These are phyloP conservation scores for Acronicta aceris DNA, from an alignment of 2,888 invertebrate genomes.

Conservation along the genomic window DNA sequence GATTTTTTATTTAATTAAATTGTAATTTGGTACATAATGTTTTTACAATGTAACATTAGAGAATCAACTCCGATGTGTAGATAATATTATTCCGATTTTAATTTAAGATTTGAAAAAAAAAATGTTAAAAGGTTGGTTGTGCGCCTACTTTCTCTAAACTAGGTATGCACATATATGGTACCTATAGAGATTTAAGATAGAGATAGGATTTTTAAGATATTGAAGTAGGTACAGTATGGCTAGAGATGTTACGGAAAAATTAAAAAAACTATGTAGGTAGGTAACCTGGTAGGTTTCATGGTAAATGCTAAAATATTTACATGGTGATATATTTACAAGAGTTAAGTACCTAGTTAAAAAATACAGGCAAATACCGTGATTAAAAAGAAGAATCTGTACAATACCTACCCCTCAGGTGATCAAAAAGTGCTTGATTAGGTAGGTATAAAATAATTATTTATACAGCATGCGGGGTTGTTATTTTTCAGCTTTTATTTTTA, in stretches of 20 bases:
- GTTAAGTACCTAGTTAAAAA: too few species aligned
- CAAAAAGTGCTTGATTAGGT: conserved; percentile 10
- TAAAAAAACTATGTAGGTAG: too few species aligned
- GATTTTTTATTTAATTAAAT: conserved; percentile 7
- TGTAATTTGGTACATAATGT: conserved; percentile 3
- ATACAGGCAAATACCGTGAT: too few species aligned
- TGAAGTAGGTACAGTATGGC: too few species aligned
- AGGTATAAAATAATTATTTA: conserved; percentile 16
- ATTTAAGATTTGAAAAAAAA: conserved; percentile 16
- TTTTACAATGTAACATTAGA: conserved; percentile 30
- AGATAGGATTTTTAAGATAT: background rate
- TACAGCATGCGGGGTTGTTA: conserved; percentile 64
- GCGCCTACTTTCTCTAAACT: conserved; percentile 4
- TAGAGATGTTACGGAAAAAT: too few species aligned
- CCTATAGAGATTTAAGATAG: too few species aligned
- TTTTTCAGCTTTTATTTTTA: conserved; percentile 33
- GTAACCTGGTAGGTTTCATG: conserved; percentile 14
- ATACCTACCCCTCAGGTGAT: too few species aligned
- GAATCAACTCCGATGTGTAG: conserved; percentile 27
- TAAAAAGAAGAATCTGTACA: too few species aligned
- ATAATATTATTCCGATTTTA: conserved; percentile 1
- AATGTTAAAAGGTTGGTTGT: conserved; percentile 15
- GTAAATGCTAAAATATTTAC: conserved; percentile 41
- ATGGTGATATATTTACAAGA: conserved; percentile 4
- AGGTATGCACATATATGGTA: too few species aligned